These are phyloP conservation scores for Melikaiella ostensackeni DNA, from an alignment of 2,888 invertebrate species.

Conservation along the genomic window DNA sequence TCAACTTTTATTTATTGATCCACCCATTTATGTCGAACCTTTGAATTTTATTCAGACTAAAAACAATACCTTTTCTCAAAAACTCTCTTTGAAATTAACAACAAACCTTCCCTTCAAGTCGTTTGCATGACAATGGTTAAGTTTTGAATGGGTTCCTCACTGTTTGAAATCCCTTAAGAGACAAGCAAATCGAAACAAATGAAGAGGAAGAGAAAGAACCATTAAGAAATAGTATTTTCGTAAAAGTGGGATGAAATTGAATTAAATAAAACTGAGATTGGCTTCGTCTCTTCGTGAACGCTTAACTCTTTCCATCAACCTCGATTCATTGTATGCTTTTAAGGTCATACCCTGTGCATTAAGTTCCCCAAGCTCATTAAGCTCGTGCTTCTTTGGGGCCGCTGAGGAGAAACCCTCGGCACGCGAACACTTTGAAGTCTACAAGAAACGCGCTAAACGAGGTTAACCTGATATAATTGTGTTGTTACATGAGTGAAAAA, in stretches of 20 bases:
- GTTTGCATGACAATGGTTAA: not conserved
- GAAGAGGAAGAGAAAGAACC: not conserved
- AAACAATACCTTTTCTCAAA: not conserved
- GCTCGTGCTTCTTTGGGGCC: not conserved
- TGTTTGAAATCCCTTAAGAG: not conserved
- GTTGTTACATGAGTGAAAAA: too few relatives aligned
- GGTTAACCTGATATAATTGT: constrained; percentile 45
- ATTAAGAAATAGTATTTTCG: constrained; percentile 23
- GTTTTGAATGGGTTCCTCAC: not conserved
- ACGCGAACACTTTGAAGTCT: constrained; percentile 33
- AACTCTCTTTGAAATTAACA: not conserved
- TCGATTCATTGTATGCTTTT: constrained; percentile 3
- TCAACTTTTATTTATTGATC: not conserved
- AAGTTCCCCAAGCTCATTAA: constrained; percentile 33
- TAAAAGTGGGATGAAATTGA: not conserved
- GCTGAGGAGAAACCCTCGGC: constrained; percentile 2
- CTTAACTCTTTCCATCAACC: constrained; percentile 22
- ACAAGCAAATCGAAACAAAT: constrained; percentile 1
- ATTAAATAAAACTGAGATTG: not conserved
- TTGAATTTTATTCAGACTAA: not conserved
- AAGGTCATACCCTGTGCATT: too few relatives aligned
- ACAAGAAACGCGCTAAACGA: constrained; percentile 39
- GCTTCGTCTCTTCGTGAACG: not conserved
- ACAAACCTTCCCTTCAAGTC: not conserved
- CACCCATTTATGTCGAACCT: not conserved